Percentiles rank a stretch among this genome's conserved stretches.
Conservation (phyloP, 2,113 vertebrate genomes). For the Nannobrachium achirus region DNA sequence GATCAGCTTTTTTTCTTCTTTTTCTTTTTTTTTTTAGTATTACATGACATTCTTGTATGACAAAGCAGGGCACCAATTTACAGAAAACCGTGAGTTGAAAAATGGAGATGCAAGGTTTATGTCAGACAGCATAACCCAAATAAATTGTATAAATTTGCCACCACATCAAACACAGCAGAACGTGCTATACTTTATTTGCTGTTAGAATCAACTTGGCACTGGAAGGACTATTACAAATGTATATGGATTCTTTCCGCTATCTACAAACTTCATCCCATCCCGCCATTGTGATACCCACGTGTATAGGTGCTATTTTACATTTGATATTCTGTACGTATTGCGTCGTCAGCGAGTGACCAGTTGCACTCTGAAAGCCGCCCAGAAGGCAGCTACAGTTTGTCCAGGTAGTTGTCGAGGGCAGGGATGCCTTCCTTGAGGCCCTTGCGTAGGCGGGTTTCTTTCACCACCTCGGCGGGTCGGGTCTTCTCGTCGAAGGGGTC, state of each 20-base stretch:
- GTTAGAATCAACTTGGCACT: conserved; percentile 2
- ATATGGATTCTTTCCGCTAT: conserved; percentile 9
- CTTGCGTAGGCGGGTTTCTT: conserved; percentile 59
- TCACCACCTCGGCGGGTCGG: conserved; percentile 48
- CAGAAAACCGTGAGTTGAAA: too few relatives aligned
- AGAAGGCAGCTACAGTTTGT: conserved; percentile 47
- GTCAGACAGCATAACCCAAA: too few relatives aligned
- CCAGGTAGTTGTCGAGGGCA: conserved; percentile 61
- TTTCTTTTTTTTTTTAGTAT: too few relatives aligned
- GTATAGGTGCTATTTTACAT: conserved; percentile 24
- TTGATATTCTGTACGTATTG: conserved; percentile 4
- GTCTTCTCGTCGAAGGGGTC: conserved; percentile 52
- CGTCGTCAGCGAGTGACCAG: conserved; percentile 16
- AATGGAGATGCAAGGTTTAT: too few relatives aligned
- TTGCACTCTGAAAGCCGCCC: neutral
- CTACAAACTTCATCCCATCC: conserved; percentile 24
- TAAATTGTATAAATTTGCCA: neutral
- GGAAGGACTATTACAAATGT: conserved; percentile 1
- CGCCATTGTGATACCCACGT: conserved; percentile 15
- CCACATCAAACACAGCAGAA: conserved; percentile 18
- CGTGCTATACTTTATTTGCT: conserved; percentile 33
- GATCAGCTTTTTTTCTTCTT: neutral
- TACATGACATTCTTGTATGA: too few relatives aligned
- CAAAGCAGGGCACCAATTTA: too few relatives aligned
- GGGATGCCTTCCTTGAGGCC: conserved; percentile 63